Evolutionary conservation across 2,888 invertebrate genomes (phyloP).

Genomic region (Polylopha cassiicola): DNA sequence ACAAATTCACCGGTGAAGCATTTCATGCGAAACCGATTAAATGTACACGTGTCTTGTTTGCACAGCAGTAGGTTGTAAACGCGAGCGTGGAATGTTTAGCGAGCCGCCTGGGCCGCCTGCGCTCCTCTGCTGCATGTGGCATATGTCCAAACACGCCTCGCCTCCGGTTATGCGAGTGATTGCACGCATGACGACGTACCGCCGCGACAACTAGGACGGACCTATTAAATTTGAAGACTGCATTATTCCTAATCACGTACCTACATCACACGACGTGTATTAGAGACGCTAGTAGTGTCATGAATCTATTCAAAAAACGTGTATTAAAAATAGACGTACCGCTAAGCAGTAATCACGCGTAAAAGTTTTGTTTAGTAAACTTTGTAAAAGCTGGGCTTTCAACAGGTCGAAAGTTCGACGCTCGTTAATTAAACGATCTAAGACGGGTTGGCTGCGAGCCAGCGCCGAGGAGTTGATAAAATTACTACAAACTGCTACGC

Average conservation of each 20-base stretch:
- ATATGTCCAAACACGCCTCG: slow-evolving; percentile 43
- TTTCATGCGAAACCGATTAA: slow-evolving; percentile 49
- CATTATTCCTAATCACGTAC: not conserved
- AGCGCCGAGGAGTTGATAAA: slow-evolving; percentile 63
- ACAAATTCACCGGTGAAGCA: slow-evolving; percentile 42
- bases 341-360: slow-evolving; percentile 30
- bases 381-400: slow-evolving; percentile 64
- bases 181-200: slow-evolving; percentile 28
- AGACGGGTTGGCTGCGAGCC: slow-evolving; percentile 61
- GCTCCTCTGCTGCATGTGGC: slow-evolving; percentile 32
- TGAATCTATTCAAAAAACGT: slow-evolving; percentile 9
- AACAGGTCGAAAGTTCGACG: slow-evolving; percentile 75
- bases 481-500: slow-evolving; percentile 54
- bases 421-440: slow-evolving; percentile 74
- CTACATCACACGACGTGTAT: not conserved
- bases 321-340: not conserved
- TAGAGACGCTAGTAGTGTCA: too few species aligned
- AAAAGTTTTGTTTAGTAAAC: slow-evolving; percentile 51
- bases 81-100: slow-evolving; percentile 37
- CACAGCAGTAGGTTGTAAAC: slow-evolving; percentile 50
- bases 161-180: slow-evolving; percentile 44
- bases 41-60: slow-evolving; percentile 58
- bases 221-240: too few species aligned
- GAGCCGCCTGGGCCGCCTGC: slow-evolving; percentile 26
- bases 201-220: not conserved